Conservation (phyloP, 2,888 invertebrate species). For the Serripes groenlandicus region DNA sequence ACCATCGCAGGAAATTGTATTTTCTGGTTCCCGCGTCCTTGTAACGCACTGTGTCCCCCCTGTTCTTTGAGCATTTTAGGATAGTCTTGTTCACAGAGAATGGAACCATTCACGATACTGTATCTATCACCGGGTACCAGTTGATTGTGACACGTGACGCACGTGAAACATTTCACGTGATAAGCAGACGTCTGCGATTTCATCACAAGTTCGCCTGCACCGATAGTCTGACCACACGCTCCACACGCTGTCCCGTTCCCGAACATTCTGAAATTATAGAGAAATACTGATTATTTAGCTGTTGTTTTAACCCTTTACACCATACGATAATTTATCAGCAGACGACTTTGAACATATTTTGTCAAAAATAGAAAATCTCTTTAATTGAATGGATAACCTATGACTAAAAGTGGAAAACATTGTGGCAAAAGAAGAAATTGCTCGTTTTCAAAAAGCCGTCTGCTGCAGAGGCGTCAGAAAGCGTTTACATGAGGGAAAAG, state of each 20-base stretch:
- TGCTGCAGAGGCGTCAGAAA: too few species aligned
- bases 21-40: conserved; percentile 79
- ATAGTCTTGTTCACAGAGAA: conserved; percentile 98
- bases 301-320: background rate
- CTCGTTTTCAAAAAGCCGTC: too few species aligned
- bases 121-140: conserved; percentile 97
- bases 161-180: conserved; percentile 98
- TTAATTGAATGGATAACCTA: background rate
- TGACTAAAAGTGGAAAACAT: background rate
- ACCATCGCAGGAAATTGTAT: conserved; percentile 71
- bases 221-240: conserved; percentile 96
- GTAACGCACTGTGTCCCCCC: conserved; percentile 77
- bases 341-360: background rate
- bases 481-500: too few species aligned
- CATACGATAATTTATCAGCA: background rate
- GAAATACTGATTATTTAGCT: background rate
- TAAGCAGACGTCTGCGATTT: conserved; percentile 92
- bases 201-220: conserved; percentile 97
- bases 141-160: conserved; percentile 96
- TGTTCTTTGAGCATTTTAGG: conserved; percentile 92
- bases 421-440: background rate
- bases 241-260: conserved; percentile 96
- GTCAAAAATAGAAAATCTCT: background rate
- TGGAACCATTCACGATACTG: conserved; percentile 95
- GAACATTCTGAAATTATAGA: conserved; percentile 91